Evolutionary conservation across 2,113 vertebrate species (phyloP), one percentile per base, ranked within the genome.

Genomic region (Sarotherodon lohbergeri): DNA sequence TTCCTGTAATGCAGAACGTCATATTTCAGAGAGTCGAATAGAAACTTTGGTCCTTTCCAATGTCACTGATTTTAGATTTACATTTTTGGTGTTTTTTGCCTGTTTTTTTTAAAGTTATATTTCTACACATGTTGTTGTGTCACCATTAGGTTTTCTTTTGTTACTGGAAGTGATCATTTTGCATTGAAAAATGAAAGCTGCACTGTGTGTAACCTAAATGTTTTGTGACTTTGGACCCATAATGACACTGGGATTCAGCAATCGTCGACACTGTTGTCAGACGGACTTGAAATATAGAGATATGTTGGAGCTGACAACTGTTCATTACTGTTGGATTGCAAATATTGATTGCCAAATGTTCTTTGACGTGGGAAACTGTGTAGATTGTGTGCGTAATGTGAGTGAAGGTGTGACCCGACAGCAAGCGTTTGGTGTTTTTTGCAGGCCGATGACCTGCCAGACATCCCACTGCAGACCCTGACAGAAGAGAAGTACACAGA

Each of bases 401-500:
- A 43, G n/a, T 34, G 7, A 29, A 80, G 76, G 10, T 36, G 71
- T 48, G 59, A 76, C 24, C 36, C 82, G 11, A 93, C 29, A 7
- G 9, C 14, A 13, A 1, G 43, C 48, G 4, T 41, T 76, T 82
- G 88, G 82, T 90, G 19, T 88, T 54, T 39, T 29, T 43, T 91
- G 36, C 91, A 99, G 98, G 98, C 96, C 2, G 98, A 99, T 32
- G 96, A 96, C 4, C 95, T 99, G 86, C 97, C 97, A 79, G 98
- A 99, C 56, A 96, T 99, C 68, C 97, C 96, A 55, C 92, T 97
- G 7, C 97, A 98, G 94, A 96, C 96, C 0, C 97, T 98, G 90
- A 99, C 98, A 3, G 98, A 99, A 78, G 98, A 99, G 94, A 96
- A 98, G 71, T 99, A 98, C 55, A 97, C 95, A 1, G 98, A 99